These are phyloP conservation scores for Phenganax marumi DNA, from an alignment of 92 coral and sea anemone genomes.

Conservation along the genomic window DNA sequence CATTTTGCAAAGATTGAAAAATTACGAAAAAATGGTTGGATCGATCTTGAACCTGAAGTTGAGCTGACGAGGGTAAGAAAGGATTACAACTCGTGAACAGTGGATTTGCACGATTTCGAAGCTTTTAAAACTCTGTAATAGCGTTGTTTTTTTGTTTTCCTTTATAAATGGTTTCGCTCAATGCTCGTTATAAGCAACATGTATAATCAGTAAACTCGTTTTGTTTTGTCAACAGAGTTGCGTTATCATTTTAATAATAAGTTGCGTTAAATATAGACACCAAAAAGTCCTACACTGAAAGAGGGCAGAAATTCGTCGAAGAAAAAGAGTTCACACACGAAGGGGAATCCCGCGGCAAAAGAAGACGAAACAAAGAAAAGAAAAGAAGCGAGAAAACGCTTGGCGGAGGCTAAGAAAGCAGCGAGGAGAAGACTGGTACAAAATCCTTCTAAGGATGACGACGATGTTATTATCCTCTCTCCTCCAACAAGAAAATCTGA, in stretches of 20 bases:
- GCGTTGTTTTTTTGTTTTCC: too few relatives aligned
- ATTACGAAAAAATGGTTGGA: conserved; percentile 82
- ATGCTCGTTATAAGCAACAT: too few relatives aligned
- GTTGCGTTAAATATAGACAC: neutral
- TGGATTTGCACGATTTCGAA: too few relatives aligned
- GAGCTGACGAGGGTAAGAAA: conserved; percentile 13
- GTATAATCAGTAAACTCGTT: too few relatives aligned
- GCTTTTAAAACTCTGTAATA: too few relatives aligned
- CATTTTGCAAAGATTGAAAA: conserved; percentile 78
- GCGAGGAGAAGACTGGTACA: conserved; percentile 42
- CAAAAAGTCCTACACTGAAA: conserved; percentile 26
- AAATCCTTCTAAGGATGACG: conserved; percentile 15
- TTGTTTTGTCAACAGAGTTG: neutral
- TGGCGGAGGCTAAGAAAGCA: conserved; percentile 44
- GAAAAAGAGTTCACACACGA: conserved; percentile 34
- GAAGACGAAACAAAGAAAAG: conserved; percentile 28
- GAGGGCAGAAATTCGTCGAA: conserved; percentile 30
- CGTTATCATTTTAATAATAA: neutral
- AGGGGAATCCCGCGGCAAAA: conserved; percentile 2
- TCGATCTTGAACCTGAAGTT: conserved; percentile 53
- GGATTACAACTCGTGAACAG: too few relatives aligned
- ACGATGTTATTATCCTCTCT: conserved; percentile 8
- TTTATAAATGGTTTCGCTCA: too few relatives aligned
- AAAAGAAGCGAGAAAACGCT: conserved; percentile 39
- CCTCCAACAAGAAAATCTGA: conserved; percentile 20